Base-by-base conservation (phyloP, 2,888 invertebrate genomes). In the Gandaritis pyraliata region DNA sequence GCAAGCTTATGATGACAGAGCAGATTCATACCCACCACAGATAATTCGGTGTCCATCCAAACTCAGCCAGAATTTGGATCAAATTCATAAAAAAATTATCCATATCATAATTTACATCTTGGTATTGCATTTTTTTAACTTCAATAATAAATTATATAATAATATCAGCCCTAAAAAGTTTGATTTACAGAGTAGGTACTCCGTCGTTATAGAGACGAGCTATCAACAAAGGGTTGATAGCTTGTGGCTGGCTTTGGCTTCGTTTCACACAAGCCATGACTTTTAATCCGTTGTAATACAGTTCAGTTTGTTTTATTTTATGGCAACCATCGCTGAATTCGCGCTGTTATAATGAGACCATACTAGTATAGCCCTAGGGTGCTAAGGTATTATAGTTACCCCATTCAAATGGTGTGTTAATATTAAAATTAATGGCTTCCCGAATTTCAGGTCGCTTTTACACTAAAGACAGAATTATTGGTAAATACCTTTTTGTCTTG, bases 181-280 rank as follows among this genome's bases (percentile, higher is more conserved):
- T 58, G 60, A 63, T 64, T 70, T 57, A 69, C 36, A n/a, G n/a
- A n/a, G n/a, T n/a, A n/a, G 49, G 65, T 66, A 66, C 33, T 60
- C 55, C 54, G 73, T 75, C 59, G 30, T 72, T 66, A 74, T 72
- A 64, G 68, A 67, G 52, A 75, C 73, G 5, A 13, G 18, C 8
- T 55, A 51, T 72, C 72, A 77, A 77, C 77, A 77, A 74, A 73
- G 72, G 62, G 65, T 54, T 58, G 45, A 8, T 11, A 10, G 8
- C 33, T 33, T 8, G 23, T 43, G 43, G 43, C 16, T 16, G 3
- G 1, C n/a, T 3, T 16, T 33, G 33, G 33, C 10, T 10, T 33
- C 10, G 10, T 11, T 2, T 10, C 0, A 33, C 16, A 16, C 11
- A 41, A 13, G 12, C 39, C 13, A 43, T 43, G 43, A 43, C 16